Base-by-base conservation (phyloP, 2,113 vertebrate genomes). In the Lichenostomus cassidix region DNA sequence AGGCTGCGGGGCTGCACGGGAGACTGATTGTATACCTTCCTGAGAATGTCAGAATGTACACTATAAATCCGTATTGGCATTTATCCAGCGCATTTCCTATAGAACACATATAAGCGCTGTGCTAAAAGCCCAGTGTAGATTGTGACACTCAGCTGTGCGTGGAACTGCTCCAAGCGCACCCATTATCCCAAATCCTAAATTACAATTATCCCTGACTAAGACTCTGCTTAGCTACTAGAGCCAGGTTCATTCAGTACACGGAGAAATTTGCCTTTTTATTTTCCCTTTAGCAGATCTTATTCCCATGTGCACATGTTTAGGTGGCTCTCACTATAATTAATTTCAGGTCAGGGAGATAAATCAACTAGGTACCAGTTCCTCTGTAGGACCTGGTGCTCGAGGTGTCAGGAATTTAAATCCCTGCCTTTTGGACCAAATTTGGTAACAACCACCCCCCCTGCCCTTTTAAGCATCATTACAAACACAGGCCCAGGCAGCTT, bases 371-470 rank as follows among this genome's bases (percentile, higher is more conserved):
- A 44, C 6, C 33, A 59, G 27, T 63, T 89, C 31, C 53, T 31
- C 39, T 75, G 22, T 47, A 58, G 42, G 39, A 35, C 7, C 8
- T 62, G 16, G 8, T 53, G 31, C 11, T 74, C 18, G 44, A 33
- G 12, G 12, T 10, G 10, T 60, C 33, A 31, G 35, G 24, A 86
- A 5, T 6, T 15, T 44, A 68, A 79, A 58, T 52, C 49, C 28
- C 39, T 55, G 18, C 25, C 44, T 75, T 78, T 76, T 37, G 25
- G 7, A 23, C 31, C 47, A 63, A 42, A 47, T 39, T 37, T 42
- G 5, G 4, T 12, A 56, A 18, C 6, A 53, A 5, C 13, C 46
- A 52, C 28, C 17, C 2, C 25, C 3, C 2, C 2, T n/a, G n/a
- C 15, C 4, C 1, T 52, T 63, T 47, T 10, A n/a, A n/a, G 17